These are phyloP conservation scores for Meles meles DNA, from an alignment of 2,113 vertebrate species.

Conservation along the genomic window DNA sequence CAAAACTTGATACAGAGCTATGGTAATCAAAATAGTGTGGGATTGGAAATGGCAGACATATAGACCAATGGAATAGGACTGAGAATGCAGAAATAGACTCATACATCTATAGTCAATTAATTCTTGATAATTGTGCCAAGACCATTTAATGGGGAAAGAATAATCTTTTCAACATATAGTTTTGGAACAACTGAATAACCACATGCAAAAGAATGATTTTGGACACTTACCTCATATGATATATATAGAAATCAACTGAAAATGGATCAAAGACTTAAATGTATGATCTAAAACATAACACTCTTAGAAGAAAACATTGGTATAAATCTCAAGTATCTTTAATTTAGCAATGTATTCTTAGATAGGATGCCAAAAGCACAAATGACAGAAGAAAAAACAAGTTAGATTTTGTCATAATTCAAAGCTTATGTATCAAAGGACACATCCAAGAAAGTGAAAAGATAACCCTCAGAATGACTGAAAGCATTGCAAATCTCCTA, in stretches of 20 bases:
- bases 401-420: background rate
- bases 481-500: background rate
- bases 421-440: background rate
- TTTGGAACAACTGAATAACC: background rate
- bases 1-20: background rate
- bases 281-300: background rate
- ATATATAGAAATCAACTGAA: background rate
- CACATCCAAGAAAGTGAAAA: background rate
- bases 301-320: background rate
- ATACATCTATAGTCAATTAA: background rate
- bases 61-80: background rate
- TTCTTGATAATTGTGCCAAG: background rate
- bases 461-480: background rate
- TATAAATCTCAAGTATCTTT: background rate
- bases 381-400: background rate
- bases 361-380: background rate
- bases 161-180: background rate
- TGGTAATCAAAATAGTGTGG: background rate
- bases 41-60: background rate
- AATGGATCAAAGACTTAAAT: slow-evolving; percentile 8
- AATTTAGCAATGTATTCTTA: background rate
- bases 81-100: background rate
- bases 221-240: background rate
- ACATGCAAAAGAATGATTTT: background rate
- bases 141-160: background rate